Evolutionary conservation across 2,888 invertebrate genomes (phyloP), one percentile per base, ranked within the genome.

Genomic region (Aphrophora alni): DNA sequence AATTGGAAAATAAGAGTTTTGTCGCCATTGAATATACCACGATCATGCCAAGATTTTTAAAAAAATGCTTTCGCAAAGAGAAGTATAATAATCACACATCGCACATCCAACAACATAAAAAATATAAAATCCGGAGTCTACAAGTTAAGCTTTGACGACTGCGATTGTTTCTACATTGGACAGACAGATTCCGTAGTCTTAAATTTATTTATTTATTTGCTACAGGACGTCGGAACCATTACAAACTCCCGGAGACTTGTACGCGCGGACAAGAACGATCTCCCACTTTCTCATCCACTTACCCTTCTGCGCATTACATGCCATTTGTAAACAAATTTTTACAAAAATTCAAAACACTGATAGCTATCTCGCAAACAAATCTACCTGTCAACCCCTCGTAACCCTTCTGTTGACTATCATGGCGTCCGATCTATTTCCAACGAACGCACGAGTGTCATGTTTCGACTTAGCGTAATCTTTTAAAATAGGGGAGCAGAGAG

Each of bases 361-460:
- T 33, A 3, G 59, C 2, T 44, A 44, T 44, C 44, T 44, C 14
- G 44, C 44, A 44, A 33, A 33, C 33, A 33, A 3, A 21, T 59
- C n/a, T 59, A 59, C 21, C 21, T n/a, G 21, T 21, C n/a, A 59
- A n/a, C 59, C 59, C 21, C 10, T n/a, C 0, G 2, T 2, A 59
- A n/a, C 59, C 59, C 21, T 59, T 7, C 59, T 3, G 5, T 21
- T 2, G 59, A 7, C 21, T 59, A 59, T 21, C 59, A 21, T 21
- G 21, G 4, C n/a, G 59, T 21, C 59, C 59, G 59, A 59, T 59
- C 59, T 59, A 3, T 14, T 59, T 59, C 4, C 21, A 59, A 59
- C 59, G 59, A 59, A 59, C 59, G 14, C 59, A 59, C 59, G 59
- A 59, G 59, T 59, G 59, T 59, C 59, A 59, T 59, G 59, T 59